Base-by-base conservation (phyloP, 2,888 invertebrate species). In the Eurytoma californica region DNA sequence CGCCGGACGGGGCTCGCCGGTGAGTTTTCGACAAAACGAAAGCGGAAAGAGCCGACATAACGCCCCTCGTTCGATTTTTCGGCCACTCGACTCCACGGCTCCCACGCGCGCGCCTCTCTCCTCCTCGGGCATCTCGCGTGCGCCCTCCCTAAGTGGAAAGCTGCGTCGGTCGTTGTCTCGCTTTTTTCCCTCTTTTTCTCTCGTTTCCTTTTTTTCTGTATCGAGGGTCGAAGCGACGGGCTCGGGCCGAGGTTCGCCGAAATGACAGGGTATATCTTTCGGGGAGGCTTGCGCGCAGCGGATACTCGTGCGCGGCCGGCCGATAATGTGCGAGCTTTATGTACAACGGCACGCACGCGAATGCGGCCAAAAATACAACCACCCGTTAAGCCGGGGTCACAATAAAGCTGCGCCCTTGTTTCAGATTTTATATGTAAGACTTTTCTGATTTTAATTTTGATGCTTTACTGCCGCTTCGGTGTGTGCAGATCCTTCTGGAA, bases 81-180 rank as follows among this genome's bases (percentile, higher is more conserved):
- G 69, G 51, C 69, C 67, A 30, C 49, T 67, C 70, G 58, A 58
- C 58, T 72, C 51, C 57, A 53, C 69, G 39, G 39, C 28, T 13
- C 53, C 60, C 61, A 61, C 60, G 49, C n/a, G 28, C 47, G 7
- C 58, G 18, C 18, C 24, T 49, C 14, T 16, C n/a, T 53, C 16
- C 53, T 14, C 53, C 24, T 24, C 24, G 24, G 53, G n/a, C 53
- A 53, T 14, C 53, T 58, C 16, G 39, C 53, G 0, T 51, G 9
- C n/a, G 51, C 66, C 30, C 30, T 18, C n/a, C 53, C 72, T 77
- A 77, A 77, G 72, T 77, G 72, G 77, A 77, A 77, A 77, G 39
- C 66, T 58, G 65, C 77, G 66, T 77, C 49, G 70, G 13, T 63
- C 47, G 63, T 63, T 53, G 14, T 2, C 14, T 70, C 61, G 24